Evolutionary conservation across 2,888 invertebrate species (phyloP), one percentile per base, ranked within the genome.

Genomic region (Agelastica alni): DNA sequence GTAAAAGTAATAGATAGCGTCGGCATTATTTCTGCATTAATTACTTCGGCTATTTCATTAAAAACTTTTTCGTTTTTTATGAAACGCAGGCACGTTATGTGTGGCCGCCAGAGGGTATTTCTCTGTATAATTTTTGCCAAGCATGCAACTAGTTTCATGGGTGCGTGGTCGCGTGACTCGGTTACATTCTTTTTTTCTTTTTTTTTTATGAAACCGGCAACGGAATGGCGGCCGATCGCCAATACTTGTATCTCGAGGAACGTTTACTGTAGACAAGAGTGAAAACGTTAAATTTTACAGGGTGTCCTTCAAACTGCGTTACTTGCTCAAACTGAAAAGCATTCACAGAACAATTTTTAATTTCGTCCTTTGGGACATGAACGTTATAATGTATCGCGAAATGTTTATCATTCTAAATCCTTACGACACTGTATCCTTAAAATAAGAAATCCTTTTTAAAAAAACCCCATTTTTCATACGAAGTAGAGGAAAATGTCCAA

Each of bases 141-240:
- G 44, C 44, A 44, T 44, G 44, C 44, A 44, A 44, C 44, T 44
- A 31, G 44, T 44, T 44, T 43, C 43, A 30, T 26, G 16, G 43
- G 30, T 43, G 43, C 43, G 43, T 43, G 43, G 13, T 28, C 43
- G 31, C 31, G 31, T 44, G 44, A 44, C 44, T 31, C 7, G 44
- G 43, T 43, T 12, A 41, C 41, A 41, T 41, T 41, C 41, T 20
- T 18, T 32, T 34, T 34, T n/a, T n/a, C n/a, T n/a, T n/a, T n/a
- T n/a, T n/a, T n/a, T n/a, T n/a, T 6, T 3, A 34, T 34, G 7
- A 16, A 7, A 34, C 16, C 14, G n/a, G 16, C 34, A 16, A 32
- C 32, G 32, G 32, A 32, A 32, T 32, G 32, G 32, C 13, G 12
- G 5, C n/a, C 12, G 32, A 32, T 32, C 32, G 32, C 5, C 7